A percentile compares a stretch with the other conserved stretches of the same genome.
Evolutionary conservation across 2,113 vertebrate genomes (phyloP).

Genomic region (Eurystomus gularis): DNA sequence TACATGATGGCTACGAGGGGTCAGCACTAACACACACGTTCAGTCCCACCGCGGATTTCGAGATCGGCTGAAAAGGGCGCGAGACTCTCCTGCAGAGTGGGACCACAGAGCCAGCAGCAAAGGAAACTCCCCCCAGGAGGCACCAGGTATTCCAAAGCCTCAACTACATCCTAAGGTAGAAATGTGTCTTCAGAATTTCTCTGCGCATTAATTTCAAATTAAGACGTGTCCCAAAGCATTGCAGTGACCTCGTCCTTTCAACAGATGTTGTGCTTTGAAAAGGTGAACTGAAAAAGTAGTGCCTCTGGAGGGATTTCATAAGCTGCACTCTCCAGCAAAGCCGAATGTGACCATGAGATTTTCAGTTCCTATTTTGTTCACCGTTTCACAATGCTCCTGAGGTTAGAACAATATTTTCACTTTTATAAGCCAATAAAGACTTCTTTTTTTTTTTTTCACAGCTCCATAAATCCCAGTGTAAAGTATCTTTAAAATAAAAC

Average conservation of each 20-base stretch:
- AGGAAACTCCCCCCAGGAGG: background rate
- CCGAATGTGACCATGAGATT: background rate
- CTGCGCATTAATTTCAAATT: background rate
- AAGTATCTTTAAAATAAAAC: slow-evolving; percentile 11
- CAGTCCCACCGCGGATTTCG: background rate
- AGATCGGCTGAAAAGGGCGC: background rate
- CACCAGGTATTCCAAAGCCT: background rate
- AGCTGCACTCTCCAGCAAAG: background rate
- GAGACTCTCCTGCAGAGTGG: too few species aligned
- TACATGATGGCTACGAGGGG: rapidly evolving
- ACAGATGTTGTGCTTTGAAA: background rate
- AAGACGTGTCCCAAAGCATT: background rate
- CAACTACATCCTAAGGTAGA: rapidly evolving
- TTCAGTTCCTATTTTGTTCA: slow-evolving; percentile 62
- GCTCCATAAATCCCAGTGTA: background rate
- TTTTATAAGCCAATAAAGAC: slow-evolving; percentile 20
- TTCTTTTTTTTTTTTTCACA: background rate
- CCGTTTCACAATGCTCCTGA: slow-evolving; percentile 59
- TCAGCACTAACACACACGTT: rapidly evolving
- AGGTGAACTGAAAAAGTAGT: background rate
- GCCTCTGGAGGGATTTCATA: slow-evolving; percentile 33
- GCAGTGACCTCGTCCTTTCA: background rate
- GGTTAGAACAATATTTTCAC: slow-evolving; percentile 45
- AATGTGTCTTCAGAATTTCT: rapidly evolving
- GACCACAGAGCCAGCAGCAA: background rate